Conservation (phyloP, 2,888 invertebrate species). For the Aproaerema taeniolella region DNA sequence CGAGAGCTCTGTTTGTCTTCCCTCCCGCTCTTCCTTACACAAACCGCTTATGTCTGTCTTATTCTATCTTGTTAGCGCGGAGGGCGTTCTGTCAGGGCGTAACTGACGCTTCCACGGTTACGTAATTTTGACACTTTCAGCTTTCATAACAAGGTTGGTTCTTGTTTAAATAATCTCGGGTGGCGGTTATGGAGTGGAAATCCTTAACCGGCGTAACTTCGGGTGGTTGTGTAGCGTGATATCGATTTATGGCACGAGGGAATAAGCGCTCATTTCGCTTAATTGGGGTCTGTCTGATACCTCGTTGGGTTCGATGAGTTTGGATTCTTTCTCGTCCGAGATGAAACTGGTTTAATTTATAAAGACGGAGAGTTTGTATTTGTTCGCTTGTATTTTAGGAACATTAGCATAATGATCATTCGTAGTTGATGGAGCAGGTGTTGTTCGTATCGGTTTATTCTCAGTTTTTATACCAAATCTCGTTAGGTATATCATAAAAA, state of each 20-base stretch:
- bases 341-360: constrained; percentile 39
- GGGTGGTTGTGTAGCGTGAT: constrained; percentile 51
- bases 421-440: constrained; percentile 73
- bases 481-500: constrained; percentile 64
- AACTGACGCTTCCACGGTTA: constrained; percentile 69
- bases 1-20: constrained; percentile 70
- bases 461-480: constrained; percentile 72
- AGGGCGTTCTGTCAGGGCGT: constrained; percentile 71
- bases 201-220: constrained; percentile 69
- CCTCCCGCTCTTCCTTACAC: constrained; percentile 45
- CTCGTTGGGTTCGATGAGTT: constrained; percentile 59
- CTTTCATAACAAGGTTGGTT: constrained; percentile 72
- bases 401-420: constrained; percentile 72
- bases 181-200: constrained; percentile 50
- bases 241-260: constrained; percentile 65
- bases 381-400: constrained; percentile 45
- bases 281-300: constrained; percentile 63
- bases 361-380: constrained; percentile 41
- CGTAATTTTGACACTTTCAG: constrained; percentile 72
- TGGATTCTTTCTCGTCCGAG: constrained; percentile 37
- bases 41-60: constrained; percentile 51
- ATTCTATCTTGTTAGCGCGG: constrained; percentile 65
- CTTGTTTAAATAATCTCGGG: constrained; percentile 53
- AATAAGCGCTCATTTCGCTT: constrained; percentile 71
- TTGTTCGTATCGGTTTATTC: constrained; percentile 69